phyloP scores from a whole-genome alignment of 2,888 invertebrate genomes.

The Melipona bicolor region DNA sequence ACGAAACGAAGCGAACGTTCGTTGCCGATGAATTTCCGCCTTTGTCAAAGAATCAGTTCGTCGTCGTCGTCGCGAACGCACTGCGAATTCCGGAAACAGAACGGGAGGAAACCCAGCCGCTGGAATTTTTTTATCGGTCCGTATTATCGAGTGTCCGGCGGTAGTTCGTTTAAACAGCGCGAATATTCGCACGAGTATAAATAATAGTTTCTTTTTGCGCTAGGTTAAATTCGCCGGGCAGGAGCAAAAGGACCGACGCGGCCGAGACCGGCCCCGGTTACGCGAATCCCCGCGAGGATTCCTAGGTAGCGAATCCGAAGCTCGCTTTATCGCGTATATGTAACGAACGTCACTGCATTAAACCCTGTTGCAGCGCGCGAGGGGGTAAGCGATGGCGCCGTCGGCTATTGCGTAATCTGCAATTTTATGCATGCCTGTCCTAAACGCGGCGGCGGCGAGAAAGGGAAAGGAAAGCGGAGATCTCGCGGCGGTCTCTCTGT shows the following conservation, averaged over 20 bases:
- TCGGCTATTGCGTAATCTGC: constrained; percentile 72
- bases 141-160: not conserved
- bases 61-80: no score
- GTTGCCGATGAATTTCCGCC: no score
- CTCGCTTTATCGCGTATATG: constrained; percentile 66
- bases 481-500: constrained; percentile 62
- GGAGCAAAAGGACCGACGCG: constrained; percentile 45
- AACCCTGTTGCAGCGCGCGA: constrained; percentile 56
- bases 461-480: constrained; percentile 68
- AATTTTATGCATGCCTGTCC: constrained; percentile 67
- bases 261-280: not conserved
- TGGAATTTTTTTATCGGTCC: not conserved
- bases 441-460: constrained; percentile 46
- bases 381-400: constrained; percentile 68
- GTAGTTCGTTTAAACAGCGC: not conserved
- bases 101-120: no score
- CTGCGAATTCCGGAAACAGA: not conserved
- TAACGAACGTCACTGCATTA: constrained; percentile 72
- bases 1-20: no score
- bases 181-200: constrained; percentile 37
- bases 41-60: no score
- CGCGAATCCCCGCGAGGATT: constrained; percentile 63
- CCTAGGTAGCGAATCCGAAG: constrained; percentile 56
- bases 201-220: constrained; percentile 51
- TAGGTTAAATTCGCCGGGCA: constrained; percentile 27